phyloP scores from a whole-genome alignment of 2,888 invertebrate genomes.

The Papilio gigon region DNA sequence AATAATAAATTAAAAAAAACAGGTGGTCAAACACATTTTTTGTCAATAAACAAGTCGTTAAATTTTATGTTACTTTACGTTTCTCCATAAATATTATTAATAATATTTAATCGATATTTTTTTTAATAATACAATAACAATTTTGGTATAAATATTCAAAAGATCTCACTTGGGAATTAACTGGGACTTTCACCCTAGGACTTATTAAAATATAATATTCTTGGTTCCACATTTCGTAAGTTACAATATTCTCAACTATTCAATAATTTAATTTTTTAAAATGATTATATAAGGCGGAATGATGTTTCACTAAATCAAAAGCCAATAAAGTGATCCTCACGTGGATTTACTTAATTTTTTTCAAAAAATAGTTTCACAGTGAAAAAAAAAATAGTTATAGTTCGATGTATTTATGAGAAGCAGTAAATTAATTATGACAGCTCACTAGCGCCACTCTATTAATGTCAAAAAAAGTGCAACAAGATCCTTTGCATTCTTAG shows the following conservation, averaged over 20 bases:
- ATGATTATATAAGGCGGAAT: constrained; percentile 7
- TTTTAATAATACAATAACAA: constrained; percentile 51
- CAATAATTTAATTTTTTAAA: neutral
- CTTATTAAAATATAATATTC: constrained; percentile 34
- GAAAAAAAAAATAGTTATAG: too few species aligned
- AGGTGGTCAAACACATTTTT: too few species aligned
- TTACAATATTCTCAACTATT: constrained; percentile 30
- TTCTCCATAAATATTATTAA: constrained; percentile 55
- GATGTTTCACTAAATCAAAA: neutral
- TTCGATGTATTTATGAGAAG: too few species aligned
- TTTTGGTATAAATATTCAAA: constrained; percentile 47
- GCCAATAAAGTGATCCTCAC: neutral
- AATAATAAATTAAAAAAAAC: neutral
- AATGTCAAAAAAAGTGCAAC: too few species aligned
- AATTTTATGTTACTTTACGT: neutral
- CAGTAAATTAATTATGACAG: too few species aligned
- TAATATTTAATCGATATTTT: constrained; percentile 58
- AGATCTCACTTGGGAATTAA: constrained; percentile 70
- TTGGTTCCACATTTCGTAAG: constrained; percentile 38
- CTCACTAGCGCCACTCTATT: too few species aligned
- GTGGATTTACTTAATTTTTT: too few species aligned
- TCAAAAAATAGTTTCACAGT: too few species aligned
- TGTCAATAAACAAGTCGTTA: too few species aligned
- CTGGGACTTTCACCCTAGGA: constrained; percentile 39
- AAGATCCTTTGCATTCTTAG: too few species aligned